Evolutionary conservation across 1,140 invertebrate species (phyloP), one percentile per base, ranked within the genome.

Genomic region (Caerostris darwini): DNA sequence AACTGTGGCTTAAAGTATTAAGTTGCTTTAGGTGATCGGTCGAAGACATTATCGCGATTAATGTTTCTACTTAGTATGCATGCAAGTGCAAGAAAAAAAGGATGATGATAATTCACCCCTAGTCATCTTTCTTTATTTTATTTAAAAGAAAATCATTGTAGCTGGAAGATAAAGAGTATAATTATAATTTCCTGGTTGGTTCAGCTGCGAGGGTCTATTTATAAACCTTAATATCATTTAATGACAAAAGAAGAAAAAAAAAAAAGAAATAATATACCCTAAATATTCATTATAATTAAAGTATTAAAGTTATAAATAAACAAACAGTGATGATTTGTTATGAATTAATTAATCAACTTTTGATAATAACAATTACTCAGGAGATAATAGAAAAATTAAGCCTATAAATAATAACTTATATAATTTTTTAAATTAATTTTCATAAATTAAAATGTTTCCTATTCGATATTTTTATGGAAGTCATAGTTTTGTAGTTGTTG

Each of bases 211-310:
- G 34, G 0, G 34, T 34, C 34, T 71, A 50, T 71, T 34, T 71
- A 71, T 71, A 71, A 71, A 19, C 7, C 19, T 71, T 71, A 71
- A 71, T 50, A 19, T 34, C 3, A 7, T 34, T 34, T 34, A 34
- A 34, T 34, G 34, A 34, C 34, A 34, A 34, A 34, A 2, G n/a
- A n/a, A n/a, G n/a, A n/a, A 34, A 34, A 34, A 34, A 34, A 34
- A 34, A 34, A 34, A 34, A 34, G 34, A 34, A 34, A 34, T 34
- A 34, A 34, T 34, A 34, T 2, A 34, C 2, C 2, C 2, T 17
- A 17, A 67, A 67, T 67, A 67, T 67, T 67, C 14, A 67, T 67
- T 67, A 67, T 67, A 67, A 67, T 67, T 67, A 67, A 67, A n/a
- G 61, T n/a, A 67, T 67, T 67, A n/a, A 67, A n/a, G 61, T 34